Evolutionary conservation across 1,140 invertebrate genomes (phyloP), one percentile per base, ranked within the genome.

Genomic region (Drosophila lini): DNA sequence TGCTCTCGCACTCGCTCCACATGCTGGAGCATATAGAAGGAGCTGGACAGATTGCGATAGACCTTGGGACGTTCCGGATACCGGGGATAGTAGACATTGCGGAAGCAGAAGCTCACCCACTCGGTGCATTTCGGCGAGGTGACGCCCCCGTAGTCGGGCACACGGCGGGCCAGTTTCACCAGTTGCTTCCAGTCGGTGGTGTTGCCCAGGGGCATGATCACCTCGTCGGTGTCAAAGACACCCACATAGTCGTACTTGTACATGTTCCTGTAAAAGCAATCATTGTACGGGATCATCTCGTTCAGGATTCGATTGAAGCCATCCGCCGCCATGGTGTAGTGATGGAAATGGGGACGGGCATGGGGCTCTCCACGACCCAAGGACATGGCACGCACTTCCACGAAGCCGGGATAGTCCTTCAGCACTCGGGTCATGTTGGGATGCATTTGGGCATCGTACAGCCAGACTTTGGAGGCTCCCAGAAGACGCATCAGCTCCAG

Each of bases 401-500:
- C 94, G 13, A 91, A 90, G 13, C 55, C 78, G 0, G 82, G 63
- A 34, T 91, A 91, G 15, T 91, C 67, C 1, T 62, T 40, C 11
- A 99, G 92, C 0, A 98, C 96, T 91, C 97, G 97, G 2, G 95
- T 96, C 31, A 98, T 97, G 83, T 98, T 98, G 0, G 96, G 95
- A 92, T 98, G 97, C 13, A 98, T 95, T 78, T 96, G 96, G 3
- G 98, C 94, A 74, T 98, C 95, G 88, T 99, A 99, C 75, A 99
- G 95, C 90, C 97, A 98, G 31, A 99, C 95, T 90, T 98, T 98
- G 81, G 97, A 95, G 0, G 97, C 98, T 2, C 98, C 98, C 3
- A 99, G 93, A 5, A 97, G 92, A 15, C 94, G 94, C 31, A 98
- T 93, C n/a, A 98, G 92, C 92, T 98, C 97, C 64, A 99, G 95